Evolutionary conservation across 2,888 invertebrate species (phyloP).

Genomic region (Octodonta nipae): DNA sequence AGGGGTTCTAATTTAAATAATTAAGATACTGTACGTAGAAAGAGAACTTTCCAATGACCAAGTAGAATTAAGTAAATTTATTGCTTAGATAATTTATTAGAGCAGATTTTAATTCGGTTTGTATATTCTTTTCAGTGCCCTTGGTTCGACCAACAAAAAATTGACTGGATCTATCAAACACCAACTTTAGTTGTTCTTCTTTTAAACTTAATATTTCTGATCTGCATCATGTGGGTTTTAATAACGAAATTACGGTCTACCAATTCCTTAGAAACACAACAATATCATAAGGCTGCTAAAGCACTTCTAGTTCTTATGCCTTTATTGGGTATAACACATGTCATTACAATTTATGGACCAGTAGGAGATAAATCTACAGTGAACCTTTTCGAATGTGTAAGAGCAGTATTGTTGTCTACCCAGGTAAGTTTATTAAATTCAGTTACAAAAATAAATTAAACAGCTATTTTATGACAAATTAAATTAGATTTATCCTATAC

Average conservation of each 20-base stretch:
- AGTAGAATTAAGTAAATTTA: too few species aligned
- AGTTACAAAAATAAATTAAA: neutral
- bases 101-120: too few species aligned
- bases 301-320: slow-evolving; percentile 84
- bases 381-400: slow-evolving; percentile 61
- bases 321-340: slow-evolving; percentile 82
- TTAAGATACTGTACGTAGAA: too few species aligned
- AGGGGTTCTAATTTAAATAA: too few species aligned
- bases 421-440: too few species aligned
- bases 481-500: too few species aligned
- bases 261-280: slow-evolving; percentile 78
- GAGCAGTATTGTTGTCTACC: slow-evolving; percentile 74
- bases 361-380: slow-evolving; percentile 63
- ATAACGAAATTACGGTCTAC: slow-evolving; percentile 87
- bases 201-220: slow-evolving; percentile 68
- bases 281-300: slow-evolving; percentile 81
- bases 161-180: slow-evolving; percentile 79
- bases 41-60: too few species aligned
- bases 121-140: too few species aligned
- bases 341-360: slow-evolving; percentile 72
- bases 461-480: too few species aligned
- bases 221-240: slow-evolving; percentile 82
- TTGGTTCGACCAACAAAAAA: slow-evolving; percentile 67
- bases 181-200: slow-evolving; percentile 71
- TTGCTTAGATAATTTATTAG: too few species aligned